Conservation (phyloP, 2,888 invertebrate genomes). For the Venustoraphidia nigricollis region DNA sequence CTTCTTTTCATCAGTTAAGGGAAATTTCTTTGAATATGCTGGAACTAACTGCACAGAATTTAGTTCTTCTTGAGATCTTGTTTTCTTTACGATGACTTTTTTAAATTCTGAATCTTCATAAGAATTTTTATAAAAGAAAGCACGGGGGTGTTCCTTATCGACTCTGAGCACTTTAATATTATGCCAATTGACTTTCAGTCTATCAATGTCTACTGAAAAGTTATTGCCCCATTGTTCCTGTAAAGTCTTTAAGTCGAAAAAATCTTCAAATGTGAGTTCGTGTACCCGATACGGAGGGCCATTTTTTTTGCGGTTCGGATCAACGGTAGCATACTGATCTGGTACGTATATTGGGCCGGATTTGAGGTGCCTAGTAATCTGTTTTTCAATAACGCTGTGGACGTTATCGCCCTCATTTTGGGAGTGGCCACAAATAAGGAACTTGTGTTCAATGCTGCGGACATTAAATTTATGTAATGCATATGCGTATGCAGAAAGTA, state of each 20-base stretch:
- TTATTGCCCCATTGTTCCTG: too few relatives aligned
- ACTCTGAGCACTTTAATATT: too few relatives aligned
- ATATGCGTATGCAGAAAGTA: constrained; percentile 9
- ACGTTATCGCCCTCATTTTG: constrained; percentile 21
- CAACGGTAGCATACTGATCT: constrained; percentile 5
- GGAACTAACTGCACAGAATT: too few relatives aligned
- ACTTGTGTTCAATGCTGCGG: constrained; percentile 18
- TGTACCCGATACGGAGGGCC: constrained; percentile 5
- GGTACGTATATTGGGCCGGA: not conserved
- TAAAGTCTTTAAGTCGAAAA: constrained; percentile 8
- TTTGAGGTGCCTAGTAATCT: constrained; percentile 3
- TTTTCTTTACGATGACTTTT: not conserved
- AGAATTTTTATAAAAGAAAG: constrained; percentile 10
- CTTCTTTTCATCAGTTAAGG: too few relatives aligned
- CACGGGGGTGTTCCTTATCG: constrained; percentile 8
- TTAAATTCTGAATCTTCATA: not conserved
- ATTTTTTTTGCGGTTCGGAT: constrained; percentile 7
- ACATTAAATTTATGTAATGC: constrained; percentile 11
- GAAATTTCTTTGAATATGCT: too few relatives aligned
- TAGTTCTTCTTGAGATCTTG: too few relatives aligned
- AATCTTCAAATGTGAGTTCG: constrained; percentile 7
- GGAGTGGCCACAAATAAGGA: constrained; percentile 19
- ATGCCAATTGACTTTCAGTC: too few relatives aligned
- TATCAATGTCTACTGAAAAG: too few relatives aligned
- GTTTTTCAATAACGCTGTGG: constrained; percentile 18